phyloP scores from a whole-genome alignment of 2,888 invertebrate genomes.

The Erebia aethiops region DNA sequence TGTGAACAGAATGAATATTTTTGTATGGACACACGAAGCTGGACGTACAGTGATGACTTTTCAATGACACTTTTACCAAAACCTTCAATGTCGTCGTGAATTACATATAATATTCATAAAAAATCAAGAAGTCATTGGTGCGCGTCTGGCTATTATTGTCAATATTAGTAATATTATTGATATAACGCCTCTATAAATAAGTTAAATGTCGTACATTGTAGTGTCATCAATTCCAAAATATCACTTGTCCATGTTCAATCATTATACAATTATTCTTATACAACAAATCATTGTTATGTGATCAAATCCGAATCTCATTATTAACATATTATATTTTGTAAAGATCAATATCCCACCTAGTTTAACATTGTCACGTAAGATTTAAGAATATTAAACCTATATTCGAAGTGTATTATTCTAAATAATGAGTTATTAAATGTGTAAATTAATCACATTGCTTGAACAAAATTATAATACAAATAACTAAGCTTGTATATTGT shows the following conservation, averaged over 20 bases:
- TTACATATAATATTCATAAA: not conserved
- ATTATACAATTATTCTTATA: conserved; percentile 6
- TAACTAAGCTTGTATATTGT: not conserved
- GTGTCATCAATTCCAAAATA: conserved; percentile 26
- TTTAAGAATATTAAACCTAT: conserved; percentile 47
- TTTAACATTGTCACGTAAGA: conserved; percentile 72
- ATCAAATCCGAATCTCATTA: conserved; percentile 34
- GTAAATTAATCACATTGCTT: conserved; percentile 34
- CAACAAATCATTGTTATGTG: conserved; percentile 25
- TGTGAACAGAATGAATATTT: conserved; percentile 80
- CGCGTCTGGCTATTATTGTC: conserved; percentile 25
- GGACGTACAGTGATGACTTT: conserved; percentile 22
- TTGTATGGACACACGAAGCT: conserved; percentile 70
- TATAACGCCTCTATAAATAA: conserved; percentile 27
- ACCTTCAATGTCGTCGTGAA: not conserved
- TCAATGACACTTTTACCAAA: not conserved
- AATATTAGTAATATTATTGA: conserved; percentile 28
- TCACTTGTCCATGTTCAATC: conserved; percentile 32
- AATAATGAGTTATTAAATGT: conserved; percentile 29
- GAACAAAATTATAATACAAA: conserved; percentile 18
- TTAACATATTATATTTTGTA: conserved; percentile 42
- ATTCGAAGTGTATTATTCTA: conserved; percentile 34
- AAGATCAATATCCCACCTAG: conserved; percentile 74
- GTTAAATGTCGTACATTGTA: conserved; percentile 26
- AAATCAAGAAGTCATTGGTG: conserved; percentile 14